Evolutionary conservation across 1,140 invertebrate genomes (phyloP), one percentile per base, ranked within the genome.

Genomic region (Anadara kagoshimensis): DNA sequence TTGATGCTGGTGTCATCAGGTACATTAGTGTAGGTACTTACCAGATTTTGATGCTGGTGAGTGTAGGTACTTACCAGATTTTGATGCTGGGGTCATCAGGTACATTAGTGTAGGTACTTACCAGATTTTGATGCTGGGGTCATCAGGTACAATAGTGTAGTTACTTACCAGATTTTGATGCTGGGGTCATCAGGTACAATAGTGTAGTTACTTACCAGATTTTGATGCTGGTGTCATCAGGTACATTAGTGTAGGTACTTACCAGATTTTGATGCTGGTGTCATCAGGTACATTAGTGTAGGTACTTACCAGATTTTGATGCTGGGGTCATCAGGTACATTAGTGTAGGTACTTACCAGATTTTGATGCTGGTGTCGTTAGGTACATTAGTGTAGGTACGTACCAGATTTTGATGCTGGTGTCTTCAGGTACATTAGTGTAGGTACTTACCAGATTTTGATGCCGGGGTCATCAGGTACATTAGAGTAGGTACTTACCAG

Each of bases 221-320:
- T n/a, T 92, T 67, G 89, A 90, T 81, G 86, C 73, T 5, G 90
- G 89, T 44, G 87, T 92, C 47, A 90, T 87, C 22, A 92, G 86
- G 86, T 87, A 94, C 83, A 92, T 93, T 18, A 95, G 88, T 61
- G 92, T 92, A 63, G 94, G 93, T 61, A 95, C n/a, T n/a, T 92
- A 20, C 92, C 89, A 72, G 93, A 93, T 51, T n/a, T 92, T 67
- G 89, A 90, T 81, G 86, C 73, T 5, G 90, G 89, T 44, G 87
- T 92, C 47, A 90, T 87, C 22, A 92, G 86, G 86, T 87, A 94
- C 83, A 92, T 93, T 18, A 95, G 88, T 61, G 92, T 92, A 63
- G 94, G 93, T 61, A 95, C n/a, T n/a, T 92, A 20, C 92, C 89
- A 72, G 93, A 93, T 51, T n/a, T 92, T 67, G 89, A 90, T 81